These are phyloP conservation scores for Heliconius hermathena DNA, from an alignment of 1,140 invertebrate species.

Conservation along the genomic window DNA sequence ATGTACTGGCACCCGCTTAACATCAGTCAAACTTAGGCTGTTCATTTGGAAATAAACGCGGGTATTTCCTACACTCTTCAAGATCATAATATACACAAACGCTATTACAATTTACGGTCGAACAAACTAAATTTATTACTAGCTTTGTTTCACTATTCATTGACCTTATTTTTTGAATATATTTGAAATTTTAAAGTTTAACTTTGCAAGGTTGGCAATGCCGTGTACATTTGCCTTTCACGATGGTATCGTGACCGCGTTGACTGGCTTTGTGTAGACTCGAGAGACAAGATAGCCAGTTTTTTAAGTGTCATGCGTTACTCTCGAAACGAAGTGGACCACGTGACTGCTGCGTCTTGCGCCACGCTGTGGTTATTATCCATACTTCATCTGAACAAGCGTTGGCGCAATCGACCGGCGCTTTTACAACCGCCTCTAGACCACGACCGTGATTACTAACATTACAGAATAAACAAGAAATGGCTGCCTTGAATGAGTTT, in stretches of 20 bases:
- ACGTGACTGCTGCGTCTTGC: slow-evolving; percentile 32
- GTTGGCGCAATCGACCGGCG: slow-evolving; percentile 33
- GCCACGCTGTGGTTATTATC: slow-evolving; percentile 45
- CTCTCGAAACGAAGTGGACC: slow-evolving; percentile 29
- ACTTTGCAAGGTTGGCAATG: slow-evolving; percentile 42
- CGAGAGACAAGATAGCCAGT: slow-evolving; percentile 32
- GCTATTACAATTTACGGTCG: neutral
- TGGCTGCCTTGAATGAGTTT: neutral
- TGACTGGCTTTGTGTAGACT: neutral
- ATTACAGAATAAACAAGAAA: slow-evolving; percentile 3
- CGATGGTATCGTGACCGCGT: slow-evolving; percentile 16
- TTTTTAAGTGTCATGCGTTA: slow-evolving; percentile 43
- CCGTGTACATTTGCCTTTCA: slow-evolving; percentile 50
- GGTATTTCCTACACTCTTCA: neutral
- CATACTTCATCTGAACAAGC: slow-evolving; percentile 40
- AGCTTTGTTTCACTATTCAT: slow-evolving; percentile 16
- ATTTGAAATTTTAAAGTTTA: slow-evolving; percentile 24
- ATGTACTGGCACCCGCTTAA: no score
- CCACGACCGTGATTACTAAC: slow-evolving; percentile 4
- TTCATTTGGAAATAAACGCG: neutral
- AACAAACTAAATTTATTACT: neutral
- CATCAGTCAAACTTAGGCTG: neutral
- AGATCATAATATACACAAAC: neutral
- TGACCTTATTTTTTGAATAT: slow-evolving; percentile 21
- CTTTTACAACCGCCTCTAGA: neutral